Evolutionary conservation across 2,888 invertebrate species (phyloP).

Genomic region (Phymatocera aterrima): DNA sequence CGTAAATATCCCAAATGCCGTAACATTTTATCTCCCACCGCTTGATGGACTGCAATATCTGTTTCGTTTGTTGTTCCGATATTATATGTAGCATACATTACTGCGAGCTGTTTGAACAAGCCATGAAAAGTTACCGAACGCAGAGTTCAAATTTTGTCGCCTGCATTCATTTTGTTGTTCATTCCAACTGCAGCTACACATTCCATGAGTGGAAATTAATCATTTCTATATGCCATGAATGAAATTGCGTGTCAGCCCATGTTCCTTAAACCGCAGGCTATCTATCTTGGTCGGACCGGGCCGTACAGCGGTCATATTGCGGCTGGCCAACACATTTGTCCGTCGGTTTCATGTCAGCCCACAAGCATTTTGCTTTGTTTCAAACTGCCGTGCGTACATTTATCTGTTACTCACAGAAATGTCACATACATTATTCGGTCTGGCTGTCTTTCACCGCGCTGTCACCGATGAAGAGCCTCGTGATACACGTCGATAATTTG

Average conservation of each 20-base stretch:
- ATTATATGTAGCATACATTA: too few relatives aligned
- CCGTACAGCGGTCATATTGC: conserved; percentile 35
- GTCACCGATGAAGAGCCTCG: not conserved
- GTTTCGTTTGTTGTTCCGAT: too few relatives aligned
- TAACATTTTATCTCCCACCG: too few relatives aligned
- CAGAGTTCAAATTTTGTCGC: not conserved
- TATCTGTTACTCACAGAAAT: conserved; percentile 6
- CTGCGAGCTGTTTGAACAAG: too few relatives aligned
- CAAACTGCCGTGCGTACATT: not conserved
- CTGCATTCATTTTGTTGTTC: not conserved
- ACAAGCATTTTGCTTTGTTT: conserved; percentile 20
- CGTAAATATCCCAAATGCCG: too few relatives aligned
- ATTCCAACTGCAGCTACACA: not conserved
- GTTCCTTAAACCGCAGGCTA: conserved; percentile 36
- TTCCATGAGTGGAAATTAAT: not conserved
- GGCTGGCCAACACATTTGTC: conserved; percentile 31
- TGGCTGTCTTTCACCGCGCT: not conserved
- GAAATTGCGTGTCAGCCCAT: conserved; percentile 20
- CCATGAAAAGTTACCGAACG: too few relatives aligned
- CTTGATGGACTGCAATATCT: too few relatives aligned
- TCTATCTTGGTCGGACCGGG: conserved; percentile 25
- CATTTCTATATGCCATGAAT: conserved; percentile 9
- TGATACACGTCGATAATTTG: not conserved
- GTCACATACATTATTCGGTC: not conserved
- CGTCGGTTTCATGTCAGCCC: conserved; percentile 14